Evolutionary conservation across 2,113 vertebrate genomes (phyloP), one percentile per base, ranked within the genome.

Genomic region (Plectropomus leopardus): DNA sequence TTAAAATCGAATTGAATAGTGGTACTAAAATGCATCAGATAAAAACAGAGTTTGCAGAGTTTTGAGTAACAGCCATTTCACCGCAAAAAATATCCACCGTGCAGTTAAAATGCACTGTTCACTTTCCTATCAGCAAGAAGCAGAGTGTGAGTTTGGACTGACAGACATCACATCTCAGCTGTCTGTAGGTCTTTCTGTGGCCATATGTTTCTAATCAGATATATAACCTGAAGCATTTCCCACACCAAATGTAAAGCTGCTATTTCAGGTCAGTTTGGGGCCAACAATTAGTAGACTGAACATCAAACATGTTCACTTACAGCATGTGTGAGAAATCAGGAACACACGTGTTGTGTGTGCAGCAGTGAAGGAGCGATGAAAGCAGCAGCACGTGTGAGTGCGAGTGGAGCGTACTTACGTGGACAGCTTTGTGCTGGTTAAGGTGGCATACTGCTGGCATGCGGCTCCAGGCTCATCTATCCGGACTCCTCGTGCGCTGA

Each of bases 381-480:
- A 36, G 47, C 10, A 53, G 65, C 24, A 24, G 19, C 40, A 34
- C 51, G 55, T 57, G 24, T 68, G 40, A 40, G 13, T 48, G 53
- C 10, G 50, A 48, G 34, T 51, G 53, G 1, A 11, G 21, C 0
- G 45, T 73, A 87, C 88, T 80, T 77, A 89, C 79, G 19, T 51
- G 69, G 54, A 63, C 34, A 3, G 54, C 30, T 85, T 67, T 58
- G 44, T 1, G 50, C 28, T 32, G 42, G 50, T 78, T 63, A 72
- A 32, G 84, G 81, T 30, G 74, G 61, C 84, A 84, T 68, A 55
- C n/a, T 53, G 74, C 63, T 63, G 64, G 36, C 3, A 21, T 76
- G 28, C 16, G 50, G 17, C 23, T 80, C 55, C 36, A 21, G 28
- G 23, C 45, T 57, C 61, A 34, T 70, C 30, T 4, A 14, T 72